Percentiles rank a stretch among this genome's conserved stretches.
Evolutionary conservation across 2,888 invertebrate genomes (phyloP).

Genomic region (Ormyrus thymus): DNA sequence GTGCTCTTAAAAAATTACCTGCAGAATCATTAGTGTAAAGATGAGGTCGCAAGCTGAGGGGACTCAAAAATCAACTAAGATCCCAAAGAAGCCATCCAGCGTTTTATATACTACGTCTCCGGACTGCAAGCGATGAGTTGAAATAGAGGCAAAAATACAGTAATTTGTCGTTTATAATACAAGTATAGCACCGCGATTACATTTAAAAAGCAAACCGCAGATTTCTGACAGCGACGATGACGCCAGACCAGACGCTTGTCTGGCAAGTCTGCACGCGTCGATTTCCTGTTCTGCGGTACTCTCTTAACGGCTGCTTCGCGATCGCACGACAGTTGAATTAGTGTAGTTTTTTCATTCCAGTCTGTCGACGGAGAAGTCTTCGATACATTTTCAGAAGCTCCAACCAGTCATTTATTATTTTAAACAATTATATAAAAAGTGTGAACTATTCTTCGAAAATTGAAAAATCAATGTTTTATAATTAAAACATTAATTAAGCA

Average conservation of each 20-base stretch:
- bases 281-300: conserved; percentile 50
- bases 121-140: conserved; percentile 57
- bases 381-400: no score
- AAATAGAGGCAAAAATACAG: conserved; percentile 68
- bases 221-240: conserved; percentile 59
- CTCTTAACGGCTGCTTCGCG: conserved; percentile 23
- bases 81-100: conserved; percentile 56
- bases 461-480: background rate
- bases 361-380: no score
- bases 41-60: conserved; percentile 55
- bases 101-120: conserved; percentile 64
- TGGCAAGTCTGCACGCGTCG: conserved; percentile 47
- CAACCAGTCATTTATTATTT: no score
- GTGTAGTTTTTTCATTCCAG: no score
- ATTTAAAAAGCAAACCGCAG: conserved; percentile 74
- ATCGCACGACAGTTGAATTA: no score
- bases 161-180: conserved; percentile 70
- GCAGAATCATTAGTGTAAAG: conserved; percentile 66
- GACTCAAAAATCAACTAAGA: conserved; percentile 65
- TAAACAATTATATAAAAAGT: no score
- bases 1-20: conserved; percentile 61
- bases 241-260: conserved; percentile 51
- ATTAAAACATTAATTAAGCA: background rate
- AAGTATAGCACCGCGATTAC: conserved; percentile 70
- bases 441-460: background rate